phyloP scores from a whole-genome alignment of 2,888 invertebrate species.

The Mesorhabditis belari region DNA sequence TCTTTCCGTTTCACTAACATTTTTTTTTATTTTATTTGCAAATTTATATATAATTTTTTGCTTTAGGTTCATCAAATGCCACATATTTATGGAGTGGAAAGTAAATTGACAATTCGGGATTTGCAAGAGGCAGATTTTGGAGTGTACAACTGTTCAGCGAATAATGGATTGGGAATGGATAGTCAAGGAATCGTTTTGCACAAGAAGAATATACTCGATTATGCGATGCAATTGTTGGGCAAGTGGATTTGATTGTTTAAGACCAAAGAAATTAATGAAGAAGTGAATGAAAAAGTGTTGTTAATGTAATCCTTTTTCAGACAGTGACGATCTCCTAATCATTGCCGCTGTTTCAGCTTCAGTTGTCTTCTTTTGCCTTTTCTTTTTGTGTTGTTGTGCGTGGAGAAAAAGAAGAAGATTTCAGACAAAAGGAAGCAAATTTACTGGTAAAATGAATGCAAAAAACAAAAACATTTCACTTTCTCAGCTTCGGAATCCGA shows the following conservation, averaged over 20 bases:
- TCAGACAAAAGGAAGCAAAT: conserved; percentile 7
- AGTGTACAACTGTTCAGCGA: conserved; percentile 51
- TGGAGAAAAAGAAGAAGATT: conserved; percentile 16
- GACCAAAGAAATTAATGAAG: too few species aligned
- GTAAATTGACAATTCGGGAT: conserved; percentile 39
- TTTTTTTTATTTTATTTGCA: not conserved
- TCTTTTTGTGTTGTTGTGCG: conserved; percentile 21
- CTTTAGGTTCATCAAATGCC: conserved; percentile 38
- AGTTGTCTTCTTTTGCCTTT: conserved; percentile 14
- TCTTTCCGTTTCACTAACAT: not conserved
- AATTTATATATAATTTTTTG: not conserved
- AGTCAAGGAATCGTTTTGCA: conserved; percentile 15
- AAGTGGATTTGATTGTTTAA: too few species aligned
- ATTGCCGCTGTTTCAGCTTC: not conserved
- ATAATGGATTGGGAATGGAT: conserved; percentile 43
- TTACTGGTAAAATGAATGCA: not conserved
- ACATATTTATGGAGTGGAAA: conserved; percentile 41
- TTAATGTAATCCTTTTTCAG: not conserved
- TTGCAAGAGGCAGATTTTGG: conserved; percentile 45
- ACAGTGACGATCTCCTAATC: not conserved
- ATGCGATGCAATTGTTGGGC: conserved; percentile 1
- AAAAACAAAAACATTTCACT: not conserved
- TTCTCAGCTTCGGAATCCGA: conserved; percentile 45
- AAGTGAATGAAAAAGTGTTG: too few species aligned
- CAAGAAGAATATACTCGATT: conserved; percentile 20